Percentiles rank a stretch among this genome's conserved stretches.
These are phyloP conservation scores for Eurois occulta DNA, from an alignment of 2,888 invertebrate species.

Conservation along the genomic window DNA sequence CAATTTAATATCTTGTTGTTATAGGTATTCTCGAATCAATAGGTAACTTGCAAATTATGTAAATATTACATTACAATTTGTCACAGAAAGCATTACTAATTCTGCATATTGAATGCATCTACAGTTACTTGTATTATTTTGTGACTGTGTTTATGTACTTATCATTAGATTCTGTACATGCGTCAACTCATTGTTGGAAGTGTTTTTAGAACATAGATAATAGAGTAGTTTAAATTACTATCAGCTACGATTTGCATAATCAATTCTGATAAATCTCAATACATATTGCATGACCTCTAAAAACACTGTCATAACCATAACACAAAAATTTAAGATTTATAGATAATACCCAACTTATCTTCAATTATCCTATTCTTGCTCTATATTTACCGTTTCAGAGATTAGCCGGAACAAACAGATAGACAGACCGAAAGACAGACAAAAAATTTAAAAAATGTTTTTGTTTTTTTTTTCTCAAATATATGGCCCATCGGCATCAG, in stretches of 20 bases:
- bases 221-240: neutral
- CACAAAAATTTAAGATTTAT: neutral
- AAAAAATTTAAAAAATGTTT: no score
- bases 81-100: neutral
- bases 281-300: neutral
- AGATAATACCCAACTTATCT: neutral
- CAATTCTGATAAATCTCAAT: neutral
- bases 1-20: neutral
- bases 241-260: neutral
- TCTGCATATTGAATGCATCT: neutral
- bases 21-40: neutral
- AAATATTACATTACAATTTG: constrained; percentile 9
- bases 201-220: neutral
- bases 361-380: neutral
- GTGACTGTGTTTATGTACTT: neutral
- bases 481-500: no score
- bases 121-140: constrained; percentile 2
- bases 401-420: no score
- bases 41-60: neutral
- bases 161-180: neutral
- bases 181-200: constrained; percentile 2
- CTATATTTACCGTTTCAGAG: no score
- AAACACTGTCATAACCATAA: neutral
- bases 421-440: no score
- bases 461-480: no score